Evolutionary conservation across 2,888 invertebrate species (phyloP), one percentile per base, ranked within the genome.

Genomic region (Synergus umbraculus): DNA sequence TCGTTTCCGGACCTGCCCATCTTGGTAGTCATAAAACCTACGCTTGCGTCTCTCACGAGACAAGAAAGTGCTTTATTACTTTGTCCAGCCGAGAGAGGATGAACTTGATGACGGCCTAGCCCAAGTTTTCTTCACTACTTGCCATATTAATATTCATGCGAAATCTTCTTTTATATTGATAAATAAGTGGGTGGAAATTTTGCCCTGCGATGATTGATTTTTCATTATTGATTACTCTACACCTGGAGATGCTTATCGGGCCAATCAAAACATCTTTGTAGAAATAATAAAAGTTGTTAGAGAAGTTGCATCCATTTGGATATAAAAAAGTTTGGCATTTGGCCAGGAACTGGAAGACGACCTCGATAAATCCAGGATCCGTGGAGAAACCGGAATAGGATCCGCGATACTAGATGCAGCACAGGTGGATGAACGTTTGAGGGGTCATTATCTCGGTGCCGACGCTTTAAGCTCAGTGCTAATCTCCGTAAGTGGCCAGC

Each of bases 401-500:
- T 65, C 37, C 37, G 66, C 65, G 37, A n/a, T 60, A 76, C 41
- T 64, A 9, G n/a, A 46, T 66, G 64, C 64, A 15, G 18, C 7
- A 54, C 77, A 64, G 77, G 54, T 77, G 65, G 78, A 78, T 73
- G 73, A 78, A 78, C 64, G 73, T 78, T 73, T 73, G 78, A 73
- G 64, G 63, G 73, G 46, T 73, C 73, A 73, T 73, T 78, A 78
- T 73, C 73, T 78, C 63, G 49, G 73, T 37, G 46, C 43, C 78
- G 46, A 78, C 65, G 77, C 77, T 77, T 77, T 65, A 77, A 77
- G 66, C 77, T 65, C 77, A 66, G 78, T 60, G 78, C 78, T 78
- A 78, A 78, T 73, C 78, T 78, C 58, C 69, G 60, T 69, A 69
- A 78, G 78, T 69, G 69, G 58, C 66, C 67, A 64, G 64, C 64